phyloP scores from a whole-genome alignment of 2,888 invertebrate species.

The Celastrina argiolus region DNA sequence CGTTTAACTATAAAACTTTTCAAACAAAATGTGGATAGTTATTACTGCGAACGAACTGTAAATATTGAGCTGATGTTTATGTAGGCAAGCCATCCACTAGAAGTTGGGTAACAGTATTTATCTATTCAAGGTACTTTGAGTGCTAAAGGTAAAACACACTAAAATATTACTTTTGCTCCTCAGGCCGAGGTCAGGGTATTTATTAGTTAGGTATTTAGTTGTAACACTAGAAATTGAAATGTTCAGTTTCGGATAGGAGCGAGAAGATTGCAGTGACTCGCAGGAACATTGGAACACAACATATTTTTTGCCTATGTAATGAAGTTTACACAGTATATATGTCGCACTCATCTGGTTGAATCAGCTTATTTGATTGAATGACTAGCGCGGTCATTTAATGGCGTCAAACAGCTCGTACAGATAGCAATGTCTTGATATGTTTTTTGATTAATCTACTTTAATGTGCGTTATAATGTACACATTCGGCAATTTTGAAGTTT shows the following conservation, averaged over 20 bases:
- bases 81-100: neutral
- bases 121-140: constrained; percentile 9
- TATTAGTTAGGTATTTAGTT: neutral
- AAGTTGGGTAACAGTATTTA: constrained; percentile 12
- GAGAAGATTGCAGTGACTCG: too few species aligned
- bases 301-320: too few species aligned
- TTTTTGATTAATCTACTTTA: too few species aligned
- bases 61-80: constrained; percentile 11
- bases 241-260: neutral
- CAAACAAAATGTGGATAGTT: neutral
- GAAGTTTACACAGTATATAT: too few species aligned
- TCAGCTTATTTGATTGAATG: too few species aligned
- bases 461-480: too few species aligned
- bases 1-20: neutral
- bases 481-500: too few species aligned
- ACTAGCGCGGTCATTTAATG: too few species aligned
- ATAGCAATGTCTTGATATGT: too few species aligned
- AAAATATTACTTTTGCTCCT: neutral
- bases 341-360: too few species aligned
- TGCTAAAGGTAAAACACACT: neutral
- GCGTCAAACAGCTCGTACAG: too few species aligned
- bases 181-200: constrained; percentile 11
- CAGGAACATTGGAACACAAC: too few species aligned
- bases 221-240: neutral
- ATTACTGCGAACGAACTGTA: neutral